Percentiles rank a stretch among this genome's conserved stretches.
Evolutionary conservation across 2,113 vertebrate species (phyloP).

Genomic region (Eclectus roratus): DNA sequence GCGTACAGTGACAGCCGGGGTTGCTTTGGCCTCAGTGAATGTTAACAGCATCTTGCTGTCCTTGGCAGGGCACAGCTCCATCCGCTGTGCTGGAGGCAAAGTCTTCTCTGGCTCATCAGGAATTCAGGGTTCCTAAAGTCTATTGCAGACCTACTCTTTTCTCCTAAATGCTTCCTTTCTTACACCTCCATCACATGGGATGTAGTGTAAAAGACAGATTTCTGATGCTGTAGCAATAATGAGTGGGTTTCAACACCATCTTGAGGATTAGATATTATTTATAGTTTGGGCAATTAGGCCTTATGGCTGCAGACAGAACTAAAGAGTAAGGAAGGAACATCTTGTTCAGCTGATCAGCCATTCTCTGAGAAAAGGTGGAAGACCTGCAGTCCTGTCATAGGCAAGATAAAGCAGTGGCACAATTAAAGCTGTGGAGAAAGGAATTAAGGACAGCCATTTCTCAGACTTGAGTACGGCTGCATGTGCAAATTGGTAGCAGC

Average conservation of each 20-base stretch:
- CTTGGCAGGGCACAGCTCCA: neutral
- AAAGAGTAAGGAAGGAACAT: neutral
- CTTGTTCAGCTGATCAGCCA: neutral
- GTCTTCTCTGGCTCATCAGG: neutral
- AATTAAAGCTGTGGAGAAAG: neutral
- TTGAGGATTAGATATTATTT: neutral
- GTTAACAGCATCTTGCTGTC: neutral
- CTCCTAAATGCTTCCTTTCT: neutral
- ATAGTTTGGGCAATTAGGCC: neutral
- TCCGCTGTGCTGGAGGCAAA: neutral
- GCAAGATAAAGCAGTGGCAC: neutral
- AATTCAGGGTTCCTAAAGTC: neutral
- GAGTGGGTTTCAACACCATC: neutral
- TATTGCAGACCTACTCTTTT: neutral
- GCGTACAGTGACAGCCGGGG: accelerated
- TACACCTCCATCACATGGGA: neutral
- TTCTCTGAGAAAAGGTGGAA: neutral
- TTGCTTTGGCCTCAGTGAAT: neutral
- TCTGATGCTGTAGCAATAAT: neutral
- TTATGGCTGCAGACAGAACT: neutral
- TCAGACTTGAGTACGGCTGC: neutral
- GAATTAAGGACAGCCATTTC: neutral
- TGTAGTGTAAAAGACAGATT: neutral
- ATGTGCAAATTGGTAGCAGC: neutral
- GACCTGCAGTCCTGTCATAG: neutral